These are phyloP conservation scores for Alosa sapidissima DNA, from an alignment of 2,797 vertebrate species.

Conservation along the genomic window DNA sequence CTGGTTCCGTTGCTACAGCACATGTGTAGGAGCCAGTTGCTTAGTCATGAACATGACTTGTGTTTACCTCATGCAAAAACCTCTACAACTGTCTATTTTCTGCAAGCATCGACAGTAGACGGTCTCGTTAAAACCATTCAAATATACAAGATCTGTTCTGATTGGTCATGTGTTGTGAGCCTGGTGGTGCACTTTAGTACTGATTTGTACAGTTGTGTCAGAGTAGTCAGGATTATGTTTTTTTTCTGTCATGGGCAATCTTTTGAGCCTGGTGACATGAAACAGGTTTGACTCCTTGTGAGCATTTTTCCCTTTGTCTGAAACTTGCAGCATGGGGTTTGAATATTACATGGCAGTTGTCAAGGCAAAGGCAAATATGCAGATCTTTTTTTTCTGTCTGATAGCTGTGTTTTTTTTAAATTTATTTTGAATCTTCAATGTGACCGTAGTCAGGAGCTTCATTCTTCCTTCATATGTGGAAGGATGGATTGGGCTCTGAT, in stretches of 20 bases:
- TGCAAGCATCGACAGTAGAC: background rate
- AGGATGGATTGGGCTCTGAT: background rate
- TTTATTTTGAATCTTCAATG: background rate
- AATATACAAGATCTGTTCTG: background rate
- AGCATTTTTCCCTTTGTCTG: background rate
- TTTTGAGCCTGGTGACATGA: background rate
- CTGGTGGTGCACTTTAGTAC: background rate
- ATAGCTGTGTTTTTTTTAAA: background rate
- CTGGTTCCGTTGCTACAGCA: background rate
- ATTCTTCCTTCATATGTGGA: background rate
- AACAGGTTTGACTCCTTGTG: constrained; percentile 22
- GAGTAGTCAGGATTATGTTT: background rate
- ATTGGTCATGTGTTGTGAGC: background rate
- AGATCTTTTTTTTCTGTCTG: background rate
- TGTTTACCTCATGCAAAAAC: background rate
- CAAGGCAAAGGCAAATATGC: background rate
- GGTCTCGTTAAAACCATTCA: background rate
- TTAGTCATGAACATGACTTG: background rate
- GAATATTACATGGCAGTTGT: background rate
- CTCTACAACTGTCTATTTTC: background rate
- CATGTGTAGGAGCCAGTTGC: background rate
- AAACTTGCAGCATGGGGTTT: background rate
- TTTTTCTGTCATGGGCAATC: background rate
- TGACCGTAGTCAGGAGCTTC: background rate
- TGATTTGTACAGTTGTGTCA: background rate